Percentiles rank a stretch among this genome's conserved stretches.
Evolutionary conservation across 1,140 invertebrate genomes (phyloP).

Genomic region (Probaryconus sp.): DNA sequence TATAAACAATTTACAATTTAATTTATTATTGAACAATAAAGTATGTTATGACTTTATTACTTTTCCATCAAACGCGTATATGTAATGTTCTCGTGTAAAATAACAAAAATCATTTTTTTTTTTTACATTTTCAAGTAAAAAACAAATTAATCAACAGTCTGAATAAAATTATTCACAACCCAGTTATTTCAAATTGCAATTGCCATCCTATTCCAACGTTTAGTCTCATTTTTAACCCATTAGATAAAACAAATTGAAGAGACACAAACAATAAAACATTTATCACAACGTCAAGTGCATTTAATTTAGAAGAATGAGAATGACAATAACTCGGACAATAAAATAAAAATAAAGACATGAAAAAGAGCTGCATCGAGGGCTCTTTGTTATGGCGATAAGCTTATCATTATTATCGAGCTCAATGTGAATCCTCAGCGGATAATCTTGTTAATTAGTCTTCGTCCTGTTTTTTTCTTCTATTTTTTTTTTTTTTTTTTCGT

Average conservation of each 20-base stretch:
- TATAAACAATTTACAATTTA: too few relatives aligned
- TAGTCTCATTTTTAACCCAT: background rate
- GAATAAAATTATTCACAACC: too few relatives aligned
- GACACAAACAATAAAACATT: background rate
- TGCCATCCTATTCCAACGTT: too few relatives aligned
- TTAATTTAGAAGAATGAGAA: background rate
- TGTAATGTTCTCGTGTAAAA: too few relatives aligned
- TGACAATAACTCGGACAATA: background rate
- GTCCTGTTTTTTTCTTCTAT: conserved; percentile 4
- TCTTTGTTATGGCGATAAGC: conserved; percentile 9
- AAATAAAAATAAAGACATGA: conserved; percentile 1
- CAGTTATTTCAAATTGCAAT: too few relatives aligned
- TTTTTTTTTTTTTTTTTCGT: conserved; percentile 13
- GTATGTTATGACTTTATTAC: too few relatives aligned
- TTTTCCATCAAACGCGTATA: too few relatives aligned
- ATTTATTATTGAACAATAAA: too few relatives aligned
- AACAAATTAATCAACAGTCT: too few relatives aligned
- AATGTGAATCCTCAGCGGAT: conserved; percentile 10
- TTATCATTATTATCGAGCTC: conserved; percentile 7
- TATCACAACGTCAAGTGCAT: conserved; percentile 4
- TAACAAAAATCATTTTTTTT: too few relatives aligned
- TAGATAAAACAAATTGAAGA: background rate
- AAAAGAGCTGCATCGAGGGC: too few relatives aligned
- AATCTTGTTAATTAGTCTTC: conserved; percentile 31
- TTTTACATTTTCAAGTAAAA: too few relatives aligned